phyloP scores from a whole-genome alignment of 2,113 vertebrate species.

The Notothenia coriiceps region DNA sequence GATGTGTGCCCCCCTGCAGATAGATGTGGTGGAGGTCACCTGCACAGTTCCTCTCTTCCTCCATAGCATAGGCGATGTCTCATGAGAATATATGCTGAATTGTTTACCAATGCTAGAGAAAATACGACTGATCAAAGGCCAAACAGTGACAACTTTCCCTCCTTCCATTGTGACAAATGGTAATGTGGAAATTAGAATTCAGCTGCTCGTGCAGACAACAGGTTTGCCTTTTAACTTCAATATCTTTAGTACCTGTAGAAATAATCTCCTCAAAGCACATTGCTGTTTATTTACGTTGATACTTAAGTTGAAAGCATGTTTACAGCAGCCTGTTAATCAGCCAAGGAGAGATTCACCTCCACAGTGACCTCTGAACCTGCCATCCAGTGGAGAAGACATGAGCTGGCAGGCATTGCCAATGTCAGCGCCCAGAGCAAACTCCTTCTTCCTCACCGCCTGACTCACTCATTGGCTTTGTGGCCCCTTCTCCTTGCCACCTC shows the following conservation, averaged over 20 bases:
- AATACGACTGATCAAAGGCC: conserved; percentile 71
- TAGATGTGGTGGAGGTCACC: conserved; percentile 75
- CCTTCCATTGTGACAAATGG: conserved; percentile 61
- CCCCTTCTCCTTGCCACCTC: conserved; percentile 78
- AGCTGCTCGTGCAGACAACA: conserved; percentile 29
- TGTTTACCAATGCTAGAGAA: conserved; percentile 62
- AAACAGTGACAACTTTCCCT: conserved; percentile 61
- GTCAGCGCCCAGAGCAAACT: conserved; percentile 77
- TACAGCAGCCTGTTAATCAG: conserved; percentile 65
- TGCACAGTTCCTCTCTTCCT: conserved; percentile 61
- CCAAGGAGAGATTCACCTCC: conserved; percentile 84
- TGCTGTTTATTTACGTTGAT: conserved; percentile 19
- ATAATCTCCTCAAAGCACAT: not conserved
- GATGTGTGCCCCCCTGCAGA: conserved; percentile 76
- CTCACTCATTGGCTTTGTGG: conserved; percentile 77
- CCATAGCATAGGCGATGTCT: conserved; percentile 48
- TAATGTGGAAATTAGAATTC: conserved; percentile 49
- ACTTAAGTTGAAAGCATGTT: conserved; percentile 40
- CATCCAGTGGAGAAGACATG: conserved; percentile 80
- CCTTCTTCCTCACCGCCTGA: conserved; percentile 74
- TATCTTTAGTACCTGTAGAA: not conserved
- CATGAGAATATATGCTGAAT: conserved; percentile 55
- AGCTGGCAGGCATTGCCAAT: conserved; percentile 81
- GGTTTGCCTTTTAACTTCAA: conserved; percentile 21
- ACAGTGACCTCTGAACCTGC: conserved; percentile 81